phyloP scores from a whole-genome alignment of 2,797 vertebrate genomes.

The Eulemur albifrons region DNA sequence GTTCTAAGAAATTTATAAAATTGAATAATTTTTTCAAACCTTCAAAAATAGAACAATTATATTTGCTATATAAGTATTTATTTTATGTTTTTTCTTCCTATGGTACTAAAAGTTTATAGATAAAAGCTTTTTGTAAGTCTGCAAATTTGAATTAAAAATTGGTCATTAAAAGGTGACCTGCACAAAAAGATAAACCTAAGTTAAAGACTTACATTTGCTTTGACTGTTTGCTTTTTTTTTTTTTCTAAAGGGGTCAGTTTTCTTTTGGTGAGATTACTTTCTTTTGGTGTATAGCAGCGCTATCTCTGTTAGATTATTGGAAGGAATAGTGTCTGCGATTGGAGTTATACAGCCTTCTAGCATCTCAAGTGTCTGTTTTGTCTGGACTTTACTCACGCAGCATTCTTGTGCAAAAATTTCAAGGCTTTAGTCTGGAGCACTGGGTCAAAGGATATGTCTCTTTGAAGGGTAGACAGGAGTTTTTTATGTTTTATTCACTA shows the following conservation, averaged over 20 bases:
- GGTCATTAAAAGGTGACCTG: constrained; percentile 39
- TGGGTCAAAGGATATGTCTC: constrained; percentile 92
- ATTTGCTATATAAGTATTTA: neutral
- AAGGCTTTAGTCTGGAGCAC: constrained; percentile 89
- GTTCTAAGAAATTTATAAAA: constrained; percentile 86
- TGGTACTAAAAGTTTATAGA: neutral
- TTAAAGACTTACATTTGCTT: constrained; percentile 47
- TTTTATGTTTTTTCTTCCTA: constrained; percentile 29
- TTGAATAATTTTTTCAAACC: constrained; percentile 81
- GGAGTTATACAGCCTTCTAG: constrained; percentile 83
- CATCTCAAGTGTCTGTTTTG: constrained; percentile 94
- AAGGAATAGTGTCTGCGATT: constrained; percentile 83
- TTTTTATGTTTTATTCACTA: constrained; percentile 89
- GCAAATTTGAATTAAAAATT: constrained; percentile 29
- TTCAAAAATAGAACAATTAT: constrained; percentile 66
- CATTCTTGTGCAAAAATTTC: constrained; percentile 89
- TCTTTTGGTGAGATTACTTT: constrained; percentile 72
- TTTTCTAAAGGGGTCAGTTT: constrained; percentile 50
- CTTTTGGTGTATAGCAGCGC: constrained; percentile 68
- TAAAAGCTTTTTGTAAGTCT: constrained; percentile 36
- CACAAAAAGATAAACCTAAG: constrained; percentile 23
- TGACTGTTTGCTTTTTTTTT: neutral
- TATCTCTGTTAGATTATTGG: constrained; percentile 79
- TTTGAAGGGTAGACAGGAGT: constrained; percentile 89
- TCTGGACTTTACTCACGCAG: constrained; percentile 89